Conservation (phyloP, 1,140 invertebrate genomes). For the Heterodera schachtii region DNA sequence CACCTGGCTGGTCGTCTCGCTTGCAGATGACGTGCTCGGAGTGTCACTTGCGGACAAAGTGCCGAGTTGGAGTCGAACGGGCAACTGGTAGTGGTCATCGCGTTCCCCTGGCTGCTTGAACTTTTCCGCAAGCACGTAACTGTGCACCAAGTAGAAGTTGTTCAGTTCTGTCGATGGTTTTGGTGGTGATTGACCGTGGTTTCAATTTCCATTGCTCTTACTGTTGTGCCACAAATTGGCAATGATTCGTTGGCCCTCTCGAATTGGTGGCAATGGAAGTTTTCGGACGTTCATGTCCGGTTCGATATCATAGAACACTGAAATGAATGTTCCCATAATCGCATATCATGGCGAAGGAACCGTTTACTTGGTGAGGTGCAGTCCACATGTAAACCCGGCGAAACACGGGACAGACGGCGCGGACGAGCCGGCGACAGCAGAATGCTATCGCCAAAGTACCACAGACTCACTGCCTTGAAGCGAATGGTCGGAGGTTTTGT, state of each 20-base stretch:
- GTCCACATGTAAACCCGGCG: background rate
- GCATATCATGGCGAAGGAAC: no score
- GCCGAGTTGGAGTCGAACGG: background rate
- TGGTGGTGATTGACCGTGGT: no score
- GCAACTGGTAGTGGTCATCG: background rate
- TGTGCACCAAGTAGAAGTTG: background rate
- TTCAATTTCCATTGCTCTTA: background rate
- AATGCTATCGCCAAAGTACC: background rate
- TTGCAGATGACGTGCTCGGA: background rate
- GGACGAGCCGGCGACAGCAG: background rate
- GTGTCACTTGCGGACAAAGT: no score
- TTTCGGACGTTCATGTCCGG: background rate
- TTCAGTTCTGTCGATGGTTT: background rate
- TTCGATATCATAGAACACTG: background rate
- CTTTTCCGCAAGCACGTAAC: background rate
- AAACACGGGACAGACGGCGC: background rate
- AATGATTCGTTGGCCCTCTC: background rate
- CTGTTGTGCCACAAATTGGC: background rate
- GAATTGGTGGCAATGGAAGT: background rate
- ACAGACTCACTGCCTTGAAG: background rate
- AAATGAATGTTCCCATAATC: background rate
- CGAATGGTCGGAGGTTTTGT: background rate
- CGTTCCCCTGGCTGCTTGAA: background rate
- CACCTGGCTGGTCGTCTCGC: background rate
- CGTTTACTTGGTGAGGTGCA: background rate